A percentile compares a stretch with the other conserved stretches of the same genome.
Conservation (phyloP, 2,888 invertebrate genomes). For the Agrochola litura region DNA sequence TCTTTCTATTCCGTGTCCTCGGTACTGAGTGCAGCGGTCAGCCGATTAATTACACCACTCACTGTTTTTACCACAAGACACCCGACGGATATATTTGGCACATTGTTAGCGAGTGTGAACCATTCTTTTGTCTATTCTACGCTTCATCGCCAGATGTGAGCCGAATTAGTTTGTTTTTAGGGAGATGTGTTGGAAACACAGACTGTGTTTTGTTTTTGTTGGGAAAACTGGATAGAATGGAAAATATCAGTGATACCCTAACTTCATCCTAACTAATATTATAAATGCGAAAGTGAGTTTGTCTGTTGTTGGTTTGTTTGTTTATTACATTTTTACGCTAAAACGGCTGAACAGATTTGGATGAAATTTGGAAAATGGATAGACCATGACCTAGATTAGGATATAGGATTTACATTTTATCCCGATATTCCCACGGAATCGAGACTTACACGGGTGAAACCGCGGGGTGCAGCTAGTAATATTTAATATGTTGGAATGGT, state of each 20-base stretch:
- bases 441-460: no score
- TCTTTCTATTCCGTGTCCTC: slow-evolving; percentile 56
- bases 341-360: no score
- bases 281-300: no score
- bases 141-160: slow-evolving; percentile 56
- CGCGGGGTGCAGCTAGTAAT: no score
- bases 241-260: not conserved
- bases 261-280: no score
- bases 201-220: slow-evolving; percentile 39
- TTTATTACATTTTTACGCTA: no score
- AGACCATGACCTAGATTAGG: no score
- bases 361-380: no score
- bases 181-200: slow-evolving; percentile 9
- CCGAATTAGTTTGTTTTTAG: slow-evolving; percentile 43
- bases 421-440: no score
- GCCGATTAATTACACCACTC: slow-evolving; percentile 76
- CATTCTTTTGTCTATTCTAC: slow-evolving; percentile 59
- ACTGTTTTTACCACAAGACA: slow-evolving; percentile 64
- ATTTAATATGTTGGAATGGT: not conserved
- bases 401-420: no score
- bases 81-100: slow-evolving; percentile 64
- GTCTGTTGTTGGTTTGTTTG: no score
- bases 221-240: not conserved
- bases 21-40: slow-evolving; percentile 78
- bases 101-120: slow-evolving; percentile 54